A percentile compares a stretch with the other conserved stretches of the same genome.
phyloP scores from a whole-genome alignment of 2,888 invertebrate genomes.

The Biston betularia region DNA sequence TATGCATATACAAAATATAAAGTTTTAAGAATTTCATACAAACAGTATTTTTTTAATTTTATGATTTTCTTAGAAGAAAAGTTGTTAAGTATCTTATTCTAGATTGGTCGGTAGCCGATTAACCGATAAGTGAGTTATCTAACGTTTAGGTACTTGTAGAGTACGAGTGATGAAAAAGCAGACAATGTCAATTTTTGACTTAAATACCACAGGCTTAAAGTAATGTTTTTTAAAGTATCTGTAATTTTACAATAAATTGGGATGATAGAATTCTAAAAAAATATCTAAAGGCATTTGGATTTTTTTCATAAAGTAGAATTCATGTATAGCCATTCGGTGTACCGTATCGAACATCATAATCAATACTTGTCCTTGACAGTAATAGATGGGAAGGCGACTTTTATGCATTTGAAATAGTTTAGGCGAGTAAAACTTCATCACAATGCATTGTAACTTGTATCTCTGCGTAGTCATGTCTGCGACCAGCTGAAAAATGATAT shows the following conservation, averaged over 20 bases:
- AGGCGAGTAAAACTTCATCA: constrained; percentile 61
- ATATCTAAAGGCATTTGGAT: constrained; percentile 58
- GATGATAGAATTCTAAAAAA: constrained; percentile 66
- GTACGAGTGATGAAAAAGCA: too few species aligned
- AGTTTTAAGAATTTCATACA: too few species aligned
- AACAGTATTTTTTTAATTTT: too few species aligned
- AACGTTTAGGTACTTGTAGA: too few species aligned
- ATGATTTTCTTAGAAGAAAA: too few species aligned
- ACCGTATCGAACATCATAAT: constrained; percentile 55
- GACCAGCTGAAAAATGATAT: constrained; percentile 55
- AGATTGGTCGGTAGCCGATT: too few species aligned
- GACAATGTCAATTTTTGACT: too few species aligned
- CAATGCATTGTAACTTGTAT: constrained; percentile 58
- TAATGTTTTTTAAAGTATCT: neutral
- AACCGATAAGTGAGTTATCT: too few species aligned
- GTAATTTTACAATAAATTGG: constrained; percentile 31
- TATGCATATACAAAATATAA: too few species aligned
- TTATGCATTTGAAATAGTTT: constrained; percentile 53
- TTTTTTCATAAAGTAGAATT: constrained; percentile 57
- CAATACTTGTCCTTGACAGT: constrained; percentile 63
- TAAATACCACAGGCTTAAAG: too few species aligned
- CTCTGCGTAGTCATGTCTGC: constrained; percentile 50
- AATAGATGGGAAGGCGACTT: constrained; percentile 66
- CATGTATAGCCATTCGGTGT: constrained; percentile 63
- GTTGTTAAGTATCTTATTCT: too few species aligned